Base-by-base conservation (phyloP, 2,113 vertebrate genomes). In the Atlantisia rogersi region DNA sequence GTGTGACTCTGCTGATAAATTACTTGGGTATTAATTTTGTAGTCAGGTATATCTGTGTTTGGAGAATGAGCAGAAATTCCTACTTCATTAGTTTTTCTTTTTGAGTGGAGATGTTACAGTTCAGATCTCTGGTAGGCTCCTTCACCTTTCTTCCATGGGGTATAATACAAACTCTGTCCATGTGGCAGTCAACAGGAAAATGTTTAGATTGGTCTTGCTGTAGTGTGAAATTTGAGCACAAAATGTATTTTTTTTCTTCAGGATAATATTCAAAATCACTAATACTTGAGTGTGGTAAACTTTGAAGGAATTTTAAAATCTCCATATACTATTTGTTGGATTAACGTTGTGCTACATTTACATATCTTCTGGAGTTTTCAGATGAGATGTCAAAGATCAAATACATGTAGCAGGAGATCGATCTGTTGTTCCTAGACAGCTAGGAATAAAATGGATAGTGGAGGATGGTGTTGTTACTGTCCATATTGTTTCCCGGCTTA, bases 341-440 rank as follows among this genome's bases (percentile, higher is more conserved):
- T 14, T 89, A 21, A 42, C 13, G 14, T 13, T 85, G 17, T 10
- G 22, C 7, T 31, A 64, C 0, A 2, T 46, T 52, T 74, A 26
- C 0, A 2, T 69, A 16, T 10, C 8, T 84, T 53, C 37, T 65
- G 22, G 20, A n/a, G 40, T n/a, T 75, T 88, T 92, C 39, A 71
- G 53, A 32, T 81, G 37, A 40, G 31, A 92, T 67, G 46, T 65
- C 59, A 63, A 82, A 85, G 58, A 79, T 58, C 14, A 68, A n/a
- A 87, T 73, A 40, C 20, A 5, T 1, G 0, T 53, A 67, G 12
- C 0, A 0, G 48, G 50, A 91, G 64, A 42, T 28, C 59, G 6
- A 82, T 69, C 21, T 20, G 3, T 53, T 82, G 42, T 85, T 60
- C n/a, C 28, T n/a, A 40, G 65, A 88, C 5, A 68, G 15, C 46